Evolutionary conservation across 2,888 invertebrate species (phyloP), one percentile per base, ranked within the genome.

Genomic region (Xanthia togata): DNA sequence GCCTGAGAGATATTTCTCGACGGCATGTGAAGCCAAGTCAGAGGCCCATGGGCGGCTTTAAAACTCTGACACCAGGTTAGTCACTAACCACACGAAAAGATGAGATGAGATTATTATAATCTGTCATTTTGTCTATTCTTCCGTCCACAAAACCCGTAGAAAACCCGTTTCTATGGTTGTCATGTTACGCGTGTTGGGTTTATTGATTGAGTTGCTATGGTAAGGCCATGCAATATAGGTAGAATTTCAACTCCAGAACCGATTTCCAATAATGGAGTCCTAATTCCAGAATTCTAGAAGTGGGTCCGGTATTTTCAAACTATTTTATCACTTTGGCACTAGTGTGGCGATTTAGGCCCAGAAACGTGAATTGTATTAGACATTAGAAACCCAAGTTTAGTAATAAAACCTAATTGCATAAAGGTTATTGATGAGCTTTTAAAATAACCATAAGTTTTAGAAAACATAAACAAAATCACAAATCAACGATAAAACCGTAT

Each of bases 391-490:
- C 41, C 6, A n/a, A 31, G 17, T 53, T 74, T 55, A 20, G 12
- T 4, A 55, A n/a, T n/a, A n/a, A 55, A 14, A 35, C 38, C 9
- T 11, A 64, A 0, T 20, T 5, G 17, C 6, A 6, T 8, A 17
- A 1, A 4, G 1, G 14, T 59, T 59, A 31, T 20, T 8, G 17
- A 62, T 5, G 23, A 63, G 41, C 47, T 59, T 47, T 23, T 47
- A 23, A 47, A 38, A 47, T 69, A 55, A 50, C 6, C 20, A 26
- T 60, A n/a, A 0, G 4, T 53, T 62, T 41, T 47, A 9, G 67
- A 11, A 53, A 68, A 68, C 26, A 57, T 38, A 59, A 78, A 17
- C 44, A 17, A 70, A 84, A 76, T 73, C 68, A 63, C 23, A 31
- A 71, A 69, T 73, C 50, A 14, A 26, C 41, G 44, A 31, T 55